Conservation (phyloP, 2,797 vertebrate species). For the Neoniphon sammara region DNA sequence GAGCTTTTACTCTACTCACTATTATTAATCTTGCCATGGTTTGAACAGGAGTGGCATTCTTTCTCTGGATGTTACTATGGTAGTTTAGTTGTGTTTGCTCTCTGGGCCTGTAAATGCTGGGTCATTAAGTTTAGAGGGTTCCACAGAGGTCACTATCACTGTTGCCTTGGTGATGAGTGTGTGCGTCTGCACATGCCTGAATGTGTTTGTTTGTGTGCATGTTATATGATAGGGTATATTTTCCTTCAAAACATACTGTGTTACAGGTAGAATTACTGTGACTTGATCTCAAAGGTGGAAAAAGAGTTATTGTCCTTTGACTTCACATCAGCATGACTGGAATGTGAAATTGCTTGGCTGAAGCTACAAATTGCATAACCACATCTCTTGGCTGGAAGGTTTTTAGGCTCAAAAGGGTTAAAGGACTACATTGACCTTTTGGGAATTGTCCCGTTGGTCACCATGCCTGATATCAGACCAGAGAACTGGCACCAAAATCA, state of each 20-base stretch:
- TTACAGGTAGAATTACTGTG: background rate
- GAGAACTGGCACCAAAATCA: too few species aligned
- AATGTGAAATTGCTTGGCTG: too few species aligned
- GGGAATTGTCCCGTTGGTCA: too few species aligned
- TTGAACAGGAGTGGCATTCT: slow-evolving; percentile 46
- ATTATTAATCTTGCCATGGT: slow-evolving; percentile 10
- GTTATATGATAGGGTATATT: slow-evolving; percentile 1
- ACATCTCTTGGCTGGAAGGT: too few species aligned
- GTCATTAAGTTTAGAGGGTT: slow-evolving; percentile 56
- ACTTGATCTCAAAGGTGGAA: background rate
- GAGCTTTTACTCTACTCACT: slow-evolving; percentile 22
- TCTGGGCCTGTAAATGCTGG: slow-evolving; percentile 57
- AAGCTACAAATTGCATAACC: too few species aligned
- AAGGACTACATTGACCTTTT: too few species aligned
- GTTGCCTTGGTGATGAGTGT: slow-evolving; percentile 47
- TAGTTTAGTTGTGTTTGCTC: slow-evolving; percentile 43
- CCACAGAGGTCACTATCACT: slow-evolving; percentile 38
- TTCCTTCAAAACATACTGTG: background rate
- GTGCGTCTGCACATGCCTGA: slow-evolving; percentile 49
- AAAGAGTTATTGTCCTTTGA: too few species aligned
- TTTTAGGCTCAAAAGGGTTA: too few species aligned
- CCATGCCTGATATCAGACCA: too few species aligned
- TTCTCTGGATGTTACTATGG: slow-evolving; percentile 52
- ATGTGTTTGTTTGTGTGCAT: background rate
- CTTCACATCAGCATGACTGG: too few species aligned